Conservation (phyloP, 2,113 vertebrate species). For the Dromiciops gliroides region DNA sequence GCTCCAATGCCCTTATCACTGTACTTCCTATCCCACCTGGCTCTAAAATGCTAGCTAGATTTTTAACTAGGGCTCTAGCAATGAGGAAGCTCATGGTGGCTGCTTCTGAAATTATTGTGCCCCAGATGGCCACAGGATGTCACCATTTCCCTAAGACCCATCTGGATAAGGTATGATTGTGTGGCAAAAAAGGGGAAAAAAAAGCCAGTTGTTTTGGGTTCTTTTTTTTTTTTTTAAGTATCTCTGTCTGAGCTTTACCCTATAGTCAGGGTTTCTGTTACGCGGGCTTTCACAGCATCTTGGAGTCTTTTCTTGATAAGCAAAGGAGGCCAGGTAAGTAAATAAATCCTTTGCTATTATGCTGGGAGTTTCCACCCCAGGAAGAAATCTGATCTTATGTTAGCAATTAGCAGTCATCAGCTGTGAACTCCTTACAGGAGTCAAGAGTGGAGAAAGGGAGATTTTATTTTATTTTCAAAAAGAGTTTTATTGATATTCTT, state of each 20-base stretch:
- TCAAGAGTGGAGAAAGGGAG: background rate
- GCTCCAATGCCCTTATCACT: background rate
- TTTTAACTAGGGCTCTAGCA: background rate
- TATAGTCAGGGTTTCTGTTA: background rate
- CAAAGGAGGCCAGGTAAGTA: background rate
- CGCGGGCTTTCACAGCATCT: background rate
- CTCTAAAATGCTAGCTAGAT: background rate
- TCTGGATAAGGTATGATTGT: background rate
- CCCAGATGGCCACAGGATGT: background rate
- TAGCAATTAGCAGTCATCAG: background rate
- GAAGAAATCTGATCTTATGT: background rate
- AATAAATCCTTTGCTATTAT: accelerated
- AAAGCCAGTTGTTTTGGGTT: background rate
- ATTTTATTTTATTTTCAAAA: background rate
- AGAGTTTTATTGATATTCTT: background rate
- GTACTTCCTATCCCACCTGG: background rate
- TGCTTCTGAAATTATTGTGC: background rate
- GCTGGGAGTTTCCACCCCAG: background rate
- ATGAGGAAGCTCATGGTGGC: background rate
- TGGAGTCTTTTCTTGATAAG: background rate
- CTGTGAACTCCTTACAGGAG: background rate
- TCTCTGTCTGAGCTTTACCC: background rate
- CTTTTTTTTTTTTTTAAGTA: too few relatives aligned
- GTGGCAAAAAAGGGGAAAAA: background rate
- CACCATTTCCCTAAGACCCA: background rate